Base-by-base conservation (phyloP, 2,888 invertebrate species). In the Lithosia quadra region DNA sequence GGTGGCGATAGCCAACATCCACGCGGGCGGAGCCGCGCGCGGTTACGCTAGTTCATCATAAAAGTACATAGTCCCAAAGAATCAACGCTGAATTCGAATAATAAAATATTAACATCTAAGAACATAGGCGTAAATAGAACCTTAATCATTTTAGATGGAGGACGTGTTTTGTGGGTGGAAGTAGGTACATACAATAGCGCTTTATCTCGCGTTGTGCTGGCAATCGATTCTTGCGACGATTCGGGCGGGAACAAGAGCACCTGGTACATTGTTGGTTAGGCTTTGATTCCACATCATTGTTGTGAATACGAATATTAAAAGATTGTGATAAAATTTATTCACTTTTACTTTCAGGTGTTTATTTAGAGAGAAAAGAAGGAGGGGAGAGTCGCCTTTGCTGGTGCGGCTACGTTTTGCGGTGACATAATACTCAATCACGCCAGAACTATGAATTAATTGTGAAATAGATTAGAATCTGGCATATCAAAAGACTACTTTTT, bases 201-300 rank as follows among this genome's bases (percentile, higher is more conserved):
- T 73, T 68, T 67, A 62, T 65, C 65, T 33, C 55, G 43, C 57
- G 34, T 49, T 61, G 69, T 57, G 39, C 24, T 24, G 57, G 62
- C 69, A 65, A 69, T 71, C 74, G 72, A 72, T 76, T 63, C 62
- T 49, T 72, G 36, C 24, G 39, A 68, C 69, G 68, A 78, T 73
- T 73, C 68, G 65, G 63, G 39, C 67, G 78, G 78, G 78, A 78
- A 78, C 28, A 66, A 65, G 71, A 78, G 69, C 78, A 78, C 69
- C 78, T 78, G 78, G 64, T 76, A 74, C 71, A 76, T 76, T 74
- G 70, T 78, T 69, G 72, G 76, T 71, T 72, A 71, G 74, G 78
- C 74, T 74, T 73, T 78, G 24, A 39, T 24, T 60, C 22, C 13
- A 60, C 9, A 21, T 8, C 21, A 36, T 36, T 36, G 60, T 39